These are phyloP conservation scores for Fulica atra DNA, from an alignment of 2,113 vertebrate species.

Conservation along the genomic window DNA sequence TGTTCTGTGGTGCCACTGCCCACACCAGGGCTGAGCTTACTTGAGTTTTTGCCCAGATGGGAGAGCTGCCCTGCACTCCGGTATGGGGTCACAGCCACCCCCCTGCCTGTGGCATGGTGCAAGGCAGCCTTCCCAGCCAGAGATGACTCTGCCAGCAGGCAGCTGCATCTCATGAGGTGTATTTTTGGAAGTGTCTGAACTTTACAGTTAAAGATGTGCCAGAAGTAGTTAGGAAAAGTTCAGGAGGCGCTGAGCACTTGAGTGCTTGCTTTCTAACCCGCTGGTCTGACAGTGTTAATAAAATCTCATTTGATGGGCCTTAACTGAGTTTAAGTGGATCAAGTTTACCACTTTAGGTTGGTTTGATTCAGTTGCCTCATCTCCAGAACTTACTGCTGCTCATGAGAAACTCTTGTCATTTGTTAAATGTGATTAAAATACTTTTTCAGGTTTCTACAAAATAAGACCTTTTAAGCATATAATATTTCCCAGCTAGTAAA, in stretches of 20 bases:
- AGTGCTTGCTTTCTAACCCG: background rate
- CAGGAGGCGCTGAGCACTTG: background rate
- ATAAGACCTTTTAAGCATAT: background rate
- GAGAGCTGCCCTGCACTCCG: background rate
- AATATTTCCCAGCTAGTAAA: background rate
- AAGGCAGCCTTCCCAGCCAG: background rate
- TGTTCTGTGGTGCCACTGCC: background rate
- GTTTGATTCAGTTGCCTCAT: background rate
- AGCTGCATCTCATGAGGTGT: background rate
- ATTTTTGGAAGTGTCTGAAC: slow-evolving; percentile 47
- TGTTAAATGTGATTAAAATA: background rate
- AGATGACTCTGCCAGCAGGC: background rate
- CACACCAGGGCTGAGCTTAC: background rate
- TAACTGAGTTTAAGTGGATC: background rate
- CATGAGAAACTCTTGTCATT: background rate
- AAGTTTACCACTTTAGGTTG: background rate
- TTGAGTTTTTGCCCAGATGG: background rate
- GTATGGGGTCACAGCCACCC: accelerated
- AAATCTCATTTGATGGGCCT: slow-evolving; percentile 1
- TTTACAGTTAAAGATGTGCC: slow-evolving; percentile 8
- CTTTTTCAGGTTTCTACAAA: background rate
- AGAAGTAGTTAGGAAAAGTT: slow-evolving; percentile 22
- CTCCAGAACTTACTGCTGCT: background rate
- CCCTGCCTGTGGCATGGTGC: accelerated
- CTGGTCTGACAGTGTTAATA: background rate